Conservation (phyloP, 2,113 vertebrate genomes). For the Takifugu flavidus region DNA sequence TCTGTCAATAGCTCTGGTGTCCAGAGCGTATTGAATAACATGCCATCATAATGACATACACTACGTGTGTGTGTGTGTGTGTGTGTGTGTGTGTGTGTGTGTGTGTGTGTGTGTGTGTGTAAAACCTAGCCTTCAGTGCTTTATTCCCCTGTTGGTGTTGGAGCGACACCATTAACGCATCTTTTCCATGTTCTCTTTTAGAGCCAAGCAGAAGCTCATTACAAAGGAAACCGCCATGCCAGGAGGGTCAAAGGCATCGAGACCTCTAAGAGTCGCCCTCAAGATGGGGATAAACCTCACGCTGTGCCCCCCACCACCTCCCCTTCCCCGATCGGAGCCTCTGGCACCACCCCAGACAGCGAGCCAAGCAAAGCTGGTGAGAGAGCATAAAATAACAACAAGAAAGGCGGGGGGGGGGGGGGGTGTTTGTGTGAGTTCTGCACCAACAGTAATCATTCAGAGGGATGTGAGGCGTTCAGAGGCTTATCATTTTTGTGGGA, state of each 20-base stretch:
- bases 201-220: conserved; percentile 94
- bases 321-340: conserved; percentile 68
- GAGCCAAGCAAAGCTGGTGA: conserved; percentile 71
- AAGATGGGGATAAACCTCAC: conserved; percentile 77
- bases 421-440: background rate
- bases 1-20: conserved; percentile 22
- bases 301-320: conserved; percentile 64
- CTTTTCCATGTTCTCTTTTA: conserved; percentile 29
- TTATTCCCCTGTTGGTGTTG: conserved; percentile 28
- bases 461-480: background rate
- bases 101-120: conserved; percentile 13
- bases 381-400: conserved; percentile 12
- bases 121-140: conserved; percentile 18
- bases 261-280: conserved; percentile 84
- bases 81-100: conserved; percentile 16
- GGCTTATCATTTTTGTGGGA: conserved; percentile 4
- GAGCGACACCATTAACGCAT: conserved; percentile 4
- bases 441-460: background rate
- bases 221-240: conserved; percentile 92
- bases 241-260: conserved; percentile 91
- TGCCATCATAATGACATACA: conserved; percentile 21
- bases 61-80: conserved; percentile 11
- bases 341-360: conserved; percentile 44
- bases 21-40: conserved; percentile 48
- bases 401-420: background rate